Percentiles rank a stretch among this genome's conserved stretches.
These are phyloP conservation scores for Falco berigora DNA, from an alignment of 2,797 vertebrate species.

Conservation along the genomic window DNA sequence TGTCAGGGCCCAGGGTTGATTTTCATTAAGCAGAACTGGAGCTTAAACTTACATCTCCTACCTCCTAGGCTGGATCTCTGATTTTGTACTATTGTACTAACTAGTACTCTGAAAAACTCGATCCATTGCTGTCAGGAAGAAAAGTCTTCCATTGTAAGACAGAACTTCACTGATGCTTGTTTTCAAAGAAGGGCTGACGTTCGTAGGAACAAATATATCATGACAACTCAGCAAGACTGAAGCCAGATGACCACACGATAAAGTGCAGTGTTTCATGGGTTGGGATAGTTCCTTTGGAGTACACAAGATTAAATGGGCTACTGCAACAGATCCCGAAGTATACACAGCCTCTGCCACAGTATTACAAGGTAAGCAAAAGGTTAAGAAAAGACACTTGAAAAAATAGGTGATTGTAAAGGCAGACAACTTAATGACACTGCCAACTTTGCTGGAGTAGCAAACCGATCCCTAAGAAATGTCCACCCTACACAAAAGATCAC, in stretches of 20 bases:
- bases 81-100: background rate
- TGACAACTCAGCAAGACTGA: background rate
- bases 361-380: background rate
- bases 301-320: background rate
- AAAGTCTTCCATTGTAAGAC: background rate
- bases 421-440: background rate
- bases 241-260: background rate
- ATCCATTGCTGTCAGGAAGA: background rate
- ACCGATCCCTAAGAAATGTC: rapidly evolving
- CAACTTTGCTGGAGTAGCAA: background rate
- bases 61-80: background rate
- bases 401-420: background rate
- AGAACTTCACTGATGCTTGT: background rate
- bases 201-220: background rate
- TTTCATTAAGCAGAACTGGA: background rate
- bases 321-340: background rate
- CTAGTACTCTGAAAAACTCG: background rate
- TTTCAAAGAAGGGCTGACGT: background rate
- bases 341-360: background rate
- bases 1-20: background rate
- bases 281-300: background rate
- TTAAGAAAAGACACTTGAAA: background rate
- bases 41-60: background rate
- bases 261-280: background rate
- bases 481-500: background rate